phyloP scores from a whole-genome alignment of 2,888 invertebrate genomes.

The Teinopalpus imperialis region DNA sequence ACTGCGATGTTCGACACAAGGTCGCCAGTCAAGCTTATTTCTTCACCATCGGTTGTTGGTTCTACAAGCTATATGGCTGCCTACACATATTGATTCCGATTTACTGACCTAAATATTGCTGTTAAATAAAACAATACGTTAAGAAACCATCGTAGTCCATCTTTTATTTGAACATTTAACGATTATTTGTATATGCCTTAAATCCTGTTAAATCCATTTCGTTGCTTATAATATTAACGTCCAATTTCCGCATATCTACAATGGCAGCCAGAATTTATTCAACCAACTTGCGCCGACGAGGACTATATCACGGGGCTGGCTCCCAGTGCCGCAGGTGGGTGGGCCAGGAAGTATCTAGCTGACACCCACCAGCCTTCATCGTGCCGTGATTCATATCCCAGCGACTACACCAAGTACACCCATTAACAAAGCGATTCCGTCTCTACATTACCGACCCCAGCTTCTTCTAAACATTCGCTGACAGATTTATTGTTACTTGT shows the following conservation, averaged over 20 bases:
- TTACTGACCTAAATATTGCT: no score
- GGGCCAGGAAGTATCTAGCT: constrained; percentile 67
- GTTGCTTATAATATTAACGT: neutral
- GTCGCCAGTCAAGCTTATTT: no score
- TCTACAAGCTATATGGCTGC: no score
- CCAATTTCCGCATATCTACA: neutral
- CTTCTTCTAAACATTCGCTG: constrained; percentile 24
- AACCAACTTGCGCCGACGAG: neutral
- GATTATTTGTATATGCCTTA: neutral
- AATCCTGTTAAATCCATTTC: neutral
- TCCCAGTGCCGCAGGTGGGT: constrained; percentile 54
- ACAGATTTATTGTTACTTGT: constrained; percentile 27
- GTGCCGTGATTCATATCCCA: constrained; percentile 63
- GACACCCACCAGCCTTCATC: constrained; percentile 72
- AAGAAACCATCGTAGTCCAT: no score
- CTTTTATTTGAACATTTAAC: neutral
- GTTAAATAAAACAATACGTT: no score
- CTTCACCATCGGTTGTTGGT: no score
- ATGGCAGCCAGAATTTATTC: neutral
- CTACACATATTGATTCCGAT: no score
- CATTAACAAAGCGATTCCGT: constrained; percentile 26
- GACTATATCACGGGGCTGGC: constrained; percentile 22
- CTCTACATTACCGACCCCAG: constrained; percentile 13
- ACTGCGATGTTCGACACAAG: no score
- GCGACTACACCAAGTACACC: constrained; percentile 17